A percentile compares a stretch with the other conserved stretches of the same genome.
Evolutionary conservation across 2,888 invertebrate genomes (phyloP).

Genomic region (Dynastes maya): DNA sequence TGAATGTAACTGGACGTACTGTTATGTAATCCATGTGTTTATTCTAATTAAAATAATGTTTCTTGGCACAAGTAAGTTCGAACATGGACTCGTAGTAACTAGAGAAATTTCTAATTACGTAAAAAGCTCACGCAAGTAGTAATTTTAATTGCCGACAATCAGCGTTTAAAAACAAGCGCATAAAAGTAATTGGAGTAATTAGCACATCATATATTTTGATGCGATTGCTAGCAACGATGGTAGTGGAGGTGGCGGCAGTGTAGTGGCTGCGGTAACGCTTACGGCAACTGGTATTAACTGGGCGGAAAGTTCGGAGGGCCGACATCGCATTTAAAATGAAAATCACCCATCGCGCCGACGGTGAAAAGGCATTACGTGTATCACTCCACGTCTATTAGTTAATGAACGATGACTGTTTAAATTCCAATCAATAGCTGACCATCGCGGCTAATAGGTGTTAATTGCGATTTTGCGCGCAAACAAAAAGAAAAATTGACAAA

Average conservation of each 20-base stretch:
- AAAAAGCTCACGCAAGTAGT: slow-evolving; percentile 65
- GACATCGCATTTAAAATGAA: slow-evolving; percentile 50
- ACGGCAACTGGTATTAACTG: background rate
- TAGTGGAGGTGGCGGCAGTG: background rate
- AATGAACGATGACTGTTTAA: slow-evolving; percentile 38
- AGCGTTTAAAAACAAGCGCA: slow-evolving; percentile 64
- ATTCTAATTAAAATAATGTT: no score
- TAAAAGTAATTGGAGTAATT: slow-evolving; percentile 69
- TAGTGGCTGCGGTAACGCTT: background rate
- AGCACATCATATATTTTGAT: slow-evolving; percentile 58
- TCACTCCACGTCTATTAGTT: slow-evolving; percentile 46
- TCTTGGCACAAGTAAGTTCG: no score
- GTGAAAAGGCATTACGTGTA: slow-evolving; percentile 42
- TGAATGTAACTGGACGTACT: no score
- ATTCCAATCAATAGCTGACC: slow-evolving; percentile 28
- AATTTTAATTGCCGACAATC: slow-evolving; percentile 68
- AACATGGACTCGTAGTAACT: background rate
- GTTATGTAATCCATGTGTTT: no score
- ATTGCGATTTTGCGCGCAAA: slow-evolving; percentile 5
- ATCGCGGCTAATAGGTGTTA: slow-evolving; percentile 28
- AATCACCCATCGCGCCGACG: slow-evolving; percentile 39
- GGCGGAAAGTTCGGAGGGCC: slow-evolving; percentile 26
- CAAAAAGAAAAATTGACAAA: background rate
- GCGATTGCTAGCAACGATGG: slow-evolving; percentile 5
- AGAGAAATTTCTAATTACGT: slow-evolving; percentile 64